Conservation (phyloP, 1,140 invertebrate species). For the Atopsyche davidsoni region DNA sequence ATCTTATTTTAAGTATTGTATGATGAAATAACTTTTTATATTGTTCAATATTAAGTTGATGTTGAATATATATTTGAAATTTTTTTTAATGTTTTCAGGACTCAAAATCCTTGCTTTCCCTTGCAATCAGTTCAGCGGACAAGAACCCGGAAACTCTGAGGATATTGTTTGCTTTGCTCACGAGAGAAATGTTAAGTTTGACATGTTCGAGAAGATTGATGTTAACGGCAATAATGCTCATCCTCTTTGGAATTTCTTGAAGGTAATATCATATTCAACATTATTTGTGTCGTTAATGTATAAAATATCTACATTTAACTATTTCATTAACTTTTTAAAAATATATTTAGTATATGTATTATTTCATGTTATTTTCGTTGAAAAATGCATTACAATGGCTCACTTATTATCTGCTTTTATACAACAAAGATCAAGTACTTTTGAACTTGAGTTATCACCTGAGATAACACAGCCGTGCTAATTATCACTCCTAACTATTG, state of each 20-base stretch:
- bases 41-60: background rate
- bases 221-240: slow-evolving; percentile 84
- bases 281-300: too few relatives aligned
- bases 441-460: too few relatives aligned
- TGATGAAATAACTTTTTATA: background rate
- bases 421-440: too few relatives aligned
- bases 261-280: too few relatives aligned
- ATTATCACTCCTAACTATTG: too few relatives aligned
- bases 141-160: slow-evolving; percentile 71
- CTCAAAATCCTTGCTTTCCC: slow-evolving; percentile 84
- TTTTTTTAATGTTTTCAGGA: slow-evolving; percentile 36
- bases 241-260: slow-evolving; percentile 85
- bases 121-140: slow-evolving; percentile 85
- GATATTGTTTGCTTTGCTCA: slow-evolving; percentile 72
- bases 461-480: too few relatives aligned
- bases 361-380: too few relatives aligned
- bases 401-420: too few relatives aligned
- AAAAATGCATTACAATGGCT: too few relatives aligned
- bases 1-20: slow-evolving; percentile 2
- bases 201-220: slow-evolving; percentile 68
- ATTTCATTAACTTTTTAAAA: too few relatives aligned
- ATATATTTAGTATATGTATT: too few relatives aligned
- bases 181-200: slow-evolving; percentile 73
- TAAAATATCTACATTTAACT: too few relatives aligned
- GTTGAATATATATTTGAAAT: slow-evolving; percentile 1